These are phyloP conservation scores for Lampris megalopsis DNA, from an alignment of 2,113 vertebrate species.

Conservation along the genomic window DNA sequence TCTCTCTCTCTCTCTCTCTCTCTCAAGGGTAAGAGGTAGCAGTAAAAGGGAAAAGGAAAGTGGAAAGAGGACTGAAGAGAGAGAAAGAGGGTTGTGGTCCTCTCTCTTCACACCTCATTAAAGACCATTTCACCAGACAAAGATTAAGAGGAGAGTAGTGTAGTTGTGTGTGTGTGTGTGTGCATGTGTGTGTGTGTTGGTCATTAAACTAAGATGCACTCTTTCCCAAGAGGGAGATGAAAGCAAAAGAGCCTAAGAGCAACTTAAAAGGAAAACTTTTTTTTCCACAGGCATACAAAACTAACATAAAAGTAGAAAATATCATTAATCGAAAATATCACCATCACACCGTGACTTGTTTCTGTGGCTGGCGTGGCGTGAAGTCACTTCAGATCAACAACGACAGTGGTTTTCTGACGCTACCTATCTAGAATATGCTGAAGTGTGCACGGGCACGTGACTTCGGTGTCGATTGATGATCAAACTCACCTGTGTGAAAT, in stretches of 20 bases:
- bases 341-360: too few species aligned
- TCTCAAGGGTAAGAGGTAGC: slow-evolving; percentile 15
- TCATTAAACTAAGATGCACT: slow-evolving; percentile 48
- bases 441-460: background rate
- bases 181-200: slow-evolving; percentile 25
- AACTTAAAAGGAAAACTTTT: slow-evolving; percentile 46
- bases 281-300: slow-evolving; percentile 38
- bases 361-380: too few species aligned
- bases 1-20: slow-evolving; percentile 19
- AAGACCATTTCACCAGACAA: slow-evolving; percentile 72
- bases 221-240: slow-evolving; percentile 42
- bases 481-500: too few species aligned
- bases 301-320: background rate
- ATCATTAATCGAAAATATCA: too few species aligned
- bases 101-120: slow-evolving; percentile 77
- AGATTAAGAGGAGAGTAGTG: slow-evolving; percentile 63
- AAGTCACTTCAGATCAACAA: slow-evolving; percentile 19
- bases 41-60: slow-evolving; percentile 50
- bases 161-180: slow-evolving; percentile 18
- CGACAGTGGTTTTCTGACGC: background rate
- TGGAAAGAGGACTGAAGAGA: slow-evolving; percentile 26
- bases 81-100: slow-evolving; percentile 49
- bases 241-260: slow-evolving; percentile 31
- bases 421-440: background rate
- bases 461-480: too few species aligned